Conservation (phyloP, 2,888 invertebrate species). For the Pocota personata region DNA sequence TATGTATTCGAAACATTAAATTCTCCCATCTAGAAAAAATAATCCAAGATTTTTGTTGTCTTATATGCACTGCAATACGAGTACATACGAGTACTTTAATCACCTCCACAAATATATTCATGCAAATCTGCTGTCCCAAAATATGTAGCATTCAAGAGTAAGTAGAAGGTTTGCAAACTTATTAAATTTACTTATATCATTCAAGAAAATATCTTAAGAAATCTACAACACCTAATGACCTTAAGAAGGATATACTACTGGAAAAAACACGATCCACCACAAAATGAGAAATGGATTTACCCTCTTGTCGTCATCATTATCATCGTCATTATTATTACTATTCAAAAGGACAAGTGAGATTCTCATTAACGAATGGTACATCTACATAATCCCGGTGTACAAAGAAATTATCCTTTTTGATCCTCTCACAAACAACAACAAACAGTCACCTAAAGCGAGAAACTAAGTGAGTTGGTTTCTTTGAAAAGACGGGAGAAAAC, state of each 20-base stretch:
- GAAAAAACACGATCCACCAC: not conserved
- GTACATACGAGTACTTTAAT: too few relatives aligned
- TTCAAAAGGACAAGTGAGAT: conserved; percentile 25
- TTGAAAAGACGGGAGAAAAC: not conserved
- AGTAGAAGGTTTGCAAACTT: too few relatives aligned
- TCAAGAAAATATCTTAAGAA: not conserved
- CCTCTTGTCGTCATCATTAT: not conserved
- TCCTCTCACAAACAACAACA: conserved; percentile 1
- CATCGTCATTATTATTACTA: conserved; percentile 3
- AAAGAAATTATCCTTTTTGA: conserved; percentile 44
- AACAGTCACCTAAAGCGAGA: conserved; percentile 24
- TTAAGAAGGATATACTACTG: not conserved
- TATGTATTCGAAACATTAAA: too few relatives aligned
- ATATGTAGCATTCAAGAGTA: too few relatives aligned
- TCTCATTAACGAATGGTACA: conserved; percentile 32
- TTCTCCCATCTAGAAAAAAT: too few relatives aligned
- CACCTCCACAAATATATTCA: too few relatives aligned
- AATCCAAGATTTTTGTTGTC: too few relatives aligned
- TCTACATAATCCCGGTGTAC: conserved; percentile 43
- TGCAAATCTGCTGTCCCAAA: too few relatives aligned
- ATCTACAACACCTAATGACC: not conserved
- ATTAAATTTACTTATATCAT: not conserved
- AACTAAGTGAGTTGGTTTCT: conserved; percentile 4
- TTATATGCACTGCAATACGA: too few relatives aligned
- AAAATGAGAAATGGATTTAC: not conserved